phyloP scores from a whole-genome alignment of 2,888 invertebrate species.

The Nudaria mundana region DNA sequence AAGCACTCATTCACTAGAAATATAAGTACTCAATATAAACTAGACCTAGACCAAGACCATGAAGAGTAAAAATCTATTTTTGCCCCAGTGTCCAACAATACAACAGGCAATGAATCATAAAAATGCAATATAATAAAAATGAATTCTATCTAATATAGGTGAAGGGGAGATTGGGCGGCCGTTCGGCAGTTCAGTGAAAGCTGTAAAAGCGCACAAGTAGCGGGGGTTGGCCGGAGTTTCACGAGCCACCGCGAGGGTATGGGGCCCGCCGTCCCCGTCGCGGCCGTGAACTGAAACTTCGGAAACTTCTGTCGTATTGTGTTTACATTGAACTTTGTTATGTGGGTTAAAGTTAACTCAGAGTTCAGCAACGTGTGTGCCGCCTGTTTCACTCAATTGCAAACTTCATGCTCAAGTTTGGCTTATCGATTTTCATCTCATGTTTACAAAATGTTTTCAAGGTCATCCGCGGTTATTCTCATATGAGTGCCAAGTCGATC shows the following conservation, averaged over 20 bases:
- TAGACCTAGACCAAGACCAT: neutral
- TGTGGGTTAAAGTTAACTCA: conserved; percentile 81
- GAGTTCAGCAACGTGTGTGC: conserved; percentile 78
- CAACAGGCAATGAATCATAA: conserved; percentile 30
- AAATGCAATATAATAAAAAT: conserved; percentile 29
- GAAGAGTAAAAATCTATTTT: conserved; percentile 21
- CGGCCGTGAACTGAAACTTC: conserved; percentile 79
- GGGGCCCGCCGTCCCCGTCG: conserved; percentile 43
- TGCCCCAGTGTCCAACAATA: conserved; percentile 24
- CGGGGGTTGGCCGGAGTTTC: conserved; percentile 30
- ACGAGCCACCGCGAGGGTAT: conserved; percentile 33
- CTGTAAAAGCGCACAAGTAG: conserved; percentile 19
- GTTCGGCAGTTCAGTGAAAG: conserved; percentile 18
- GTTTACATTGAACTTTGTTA: conserved; percentile 82
- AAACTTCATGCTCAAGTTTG: conserved; percentile 75
- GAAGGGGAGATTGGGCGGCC: conserved; percentile 20
- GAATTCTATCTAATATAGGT: conserved; percentile 29
- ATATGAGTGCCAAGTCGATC: conserved; percentile 17
- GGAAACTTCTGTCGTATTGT: conserved; percentile 78
- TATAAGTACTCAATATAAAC: neutral
- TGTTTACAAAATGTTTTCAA: conserved; percentile 75
- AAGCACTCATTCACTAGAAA: conserved; percentile 4
- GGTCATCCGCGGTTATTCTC: conserved; percentile 45
- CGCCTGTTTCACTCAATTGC: conserved; percentile 69
- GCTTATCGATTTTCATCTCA: conserved; percentile 77